These are phyloP conservation scores for Eretmocerus hayati DNA, from an alignment of 2,888 invertebrate species.

Conservation along the genomic window DNA sequence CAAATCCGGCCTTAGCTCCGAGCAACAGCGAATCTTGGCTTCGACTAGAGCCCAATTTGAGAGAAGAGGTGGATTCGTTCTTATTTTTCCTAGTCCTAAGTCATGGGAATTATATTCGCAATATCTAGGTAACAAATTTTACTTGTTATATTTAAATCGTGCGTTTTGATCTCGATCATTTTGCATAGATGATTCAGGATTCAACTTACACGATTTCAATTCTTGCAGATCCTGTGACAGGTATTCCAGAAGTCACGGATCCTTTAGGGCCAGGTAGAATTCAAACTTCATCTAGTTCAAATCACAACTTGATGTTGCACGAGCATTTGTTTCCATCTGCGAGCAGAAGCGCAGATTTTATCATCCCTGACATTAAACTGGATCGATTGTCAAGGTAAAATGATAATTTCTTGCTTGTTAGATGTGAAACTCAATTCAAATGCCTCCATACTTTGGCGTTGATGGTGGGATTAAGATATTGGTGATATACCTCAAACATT, in stretches of 20 bases:
- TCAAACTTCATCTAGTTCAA: constrained; percentile 51
- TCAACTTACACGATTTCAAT: background rate
- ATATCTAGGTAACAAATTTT: constrained; percentile 68
- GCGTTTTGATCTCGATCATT: too few species aligned
- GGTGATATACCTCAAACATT: too few species aligned
- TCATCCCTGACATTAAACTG: constrained; percentile 40
- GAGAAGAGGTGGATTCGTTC: constrained; percentile 78
- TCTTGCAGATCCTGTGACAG: constrained; percentile 60
- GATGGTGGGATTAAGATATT: too few species aligned
- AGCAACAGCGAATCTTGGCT: constrained; percentile 71
- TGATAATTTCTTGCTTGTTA: background rate
- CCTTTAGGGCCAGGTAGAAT: constrained; percentile 43
- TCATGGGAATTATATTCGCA: constrained; percentile 78
- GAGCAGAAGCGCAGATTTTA: constrained; percentile 36
- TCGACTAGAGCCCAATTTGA: constrained; percentile 72
- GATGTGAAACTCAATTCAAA: background rate
- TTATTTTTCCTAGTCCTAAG: constrained; percentile 85
- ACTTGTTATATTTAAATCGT: too few species aligned
- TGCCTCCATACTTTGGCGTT: too few species aligned
- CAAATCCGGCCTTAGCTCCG: constrained; percentile 56
- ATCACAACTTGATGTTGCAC: constrained; percentile 71
- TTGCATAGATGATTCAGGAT: too few species aligned
- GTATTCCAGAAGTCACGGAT: constrained; percentile 58
- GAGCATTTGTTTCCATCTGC: constrained; percentile 64
- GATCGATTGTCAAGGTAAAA: constrained; percentile 42